Conservation (phyloP, 2,888 invertebrate species). For the Hirtodrosophila cameraria region DNA sequence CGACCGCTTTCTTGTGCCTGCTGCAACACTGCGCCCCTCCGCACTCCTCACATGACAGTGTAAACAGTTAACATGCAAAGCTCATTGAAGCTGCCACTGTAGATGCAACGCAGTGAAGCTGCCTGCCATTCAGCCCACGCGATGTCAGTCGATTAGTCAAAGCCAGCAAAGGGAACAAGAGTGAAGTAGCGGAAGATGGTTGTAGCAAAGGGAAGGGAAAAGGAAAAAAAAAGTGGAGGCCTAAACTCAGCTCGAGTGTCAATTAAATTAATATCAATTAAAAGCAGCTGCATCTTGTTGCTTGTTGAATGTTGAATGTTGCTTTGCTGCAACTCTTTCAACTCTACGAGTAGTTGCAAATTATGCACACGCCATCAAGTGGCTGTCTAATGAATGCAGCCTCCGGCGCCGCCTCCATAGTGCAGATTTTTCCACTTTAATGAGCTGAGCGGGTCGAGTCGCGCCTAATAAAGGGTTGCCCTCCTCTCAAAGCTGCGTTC, state of each 20-base stretch:
- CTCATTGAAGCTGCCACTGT: constrained; percentile 57
- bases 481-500: constrained; percentile 19
- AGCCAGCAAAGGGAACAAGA: constrained; percentile 11
- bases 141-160: constrained; percentile 59
- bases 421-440: constrained; percentile 59
- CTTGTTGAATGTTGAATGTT: constrained; percentile 31
- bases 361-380: constrained; percentile 76
- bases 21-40: not conserved
- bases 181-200: too few species aligned
- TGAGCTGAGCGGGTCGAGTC: constrained; percentile 55
- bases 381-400: constrained; percentile 57
- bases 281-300: constrained; percentile 74
- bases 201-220: constrained; percentile 12
- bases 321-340: constrained; percentile 23
- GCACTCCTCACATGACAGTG: constrained; percentile 2
- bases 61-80: constrained; percentile 57
- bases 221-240: constrained; percentile 41
- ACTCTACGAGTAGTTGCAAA: constrained; percentile 61
- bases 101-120: constrained; percentile 16
- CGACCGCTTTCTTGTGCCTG: not conserved
- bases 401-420: constrained; percentile 37
- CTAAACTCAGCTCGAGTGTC: constrained; percentile 69
- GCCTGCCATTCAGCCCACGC: constrained; percentile 58
- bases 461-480: constrained; percentile 67
- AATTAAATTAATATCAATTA: constrained; percentile 79